Evolutionary conservation across 2,888 invertebrate genomes (phyloP), one percentile per base, ranked within the genome.

Genomic region (Drosophila robusta): DNA sequence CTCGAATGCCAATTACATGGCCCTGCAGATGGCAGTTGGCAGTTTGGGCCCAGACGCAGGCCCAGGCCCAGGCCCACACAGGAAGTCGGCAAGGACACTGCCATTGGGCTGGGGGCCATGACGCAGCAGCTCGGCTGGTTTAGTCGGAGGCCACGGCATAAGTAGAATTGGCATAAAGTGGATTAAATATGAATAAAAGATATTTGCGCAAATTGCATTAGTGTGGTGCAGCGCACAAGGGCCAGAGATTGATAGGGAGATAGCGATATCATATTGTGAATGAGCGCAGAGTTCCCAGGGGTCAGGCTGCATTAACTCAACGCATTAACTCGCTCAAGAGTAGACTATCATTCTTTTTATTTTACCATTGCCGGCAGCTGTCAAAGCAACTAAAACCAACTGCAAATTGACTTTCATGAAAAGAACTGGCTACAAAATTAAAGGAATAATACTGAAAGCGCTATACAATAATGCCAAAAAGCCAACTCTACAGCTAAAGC

Each of bases 121-220:
- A 57, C 58, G 41, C 49, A 44, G 60, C 67, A 63, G 56, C 47
- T 47, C 18, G 32, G 42, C 41, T 32, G 39, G 39, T 44, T 42
- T 41, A 54, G 50, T 42, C 38, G 63, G 54, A 42, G 38, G 39
- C 26, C 26, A 18, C 26, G 47, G 65, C 62, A 42, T 52, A 67
- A 71, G 49, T 66, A 67, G 78, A 75, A 88, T 88, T 82, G 83
- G 75, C 75, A 75, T 66, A 75, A 83, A 84, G 88, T 84, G 83
- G 83, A 84, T 88, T 84, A 84, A 84, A 84, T 88, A 88, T 84
- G 83, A 84, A 84, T 84, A 82, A 84, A 82, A 84, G 80, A 88
- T 84, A 84, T 84, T 84, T 82, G 70, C 72, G 70, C 71, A 88
- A 88, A 88, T 84, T 86, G 80, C 83, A 87, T 86, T 82, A 69